phyloP scores from a whole-genome alignment of 2,888 invertebrate genomes.

The Agonopterix heracliana region DNA sequence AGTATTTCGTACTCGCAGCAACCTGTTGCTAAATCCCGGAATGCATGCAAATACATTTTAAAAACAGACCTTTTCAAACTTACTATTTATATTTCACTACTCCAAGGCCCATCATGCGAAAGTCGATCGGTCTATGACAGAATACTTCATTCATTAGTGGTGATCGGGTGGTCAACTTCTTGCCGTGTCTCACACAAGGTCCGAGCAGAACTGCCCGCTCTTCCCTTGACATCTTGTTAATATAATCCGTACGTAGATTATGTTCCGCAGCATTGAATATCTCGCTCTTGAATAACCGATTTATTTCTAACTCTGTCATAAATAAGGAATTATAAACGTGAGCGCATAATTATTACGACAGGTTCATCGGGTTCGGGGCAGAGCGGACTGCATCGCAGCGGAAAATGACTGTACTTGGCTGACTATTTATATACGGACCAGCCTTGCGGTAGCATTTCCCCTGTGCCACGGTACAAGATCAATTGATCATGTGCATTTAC shows the following conservation, averaged over 20 bases:
- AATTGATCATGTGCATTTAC: too few species aligned
- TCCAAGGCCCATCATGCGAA: neutral
- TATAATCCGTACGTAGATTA: conserved; percentile 47
- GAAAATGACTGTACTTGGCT: too few species aligned
- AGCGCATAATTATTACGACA: too few species aligned
- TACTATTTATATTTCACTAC: neutral
- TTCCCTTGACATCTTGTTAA: conserved; percentile 25
- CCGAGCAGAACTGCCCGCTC: neutral
- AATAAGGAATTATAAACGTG: neutral
- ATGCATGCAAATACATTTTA: too few species aligned
- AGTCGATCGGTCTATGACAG: neutral
- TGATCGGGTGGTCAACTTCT: neutral
- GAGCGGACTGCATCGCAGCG: too few species aligned
- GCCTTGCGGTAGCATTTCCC: too few species aligned
- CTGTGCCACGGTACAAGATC: too few species aligned
- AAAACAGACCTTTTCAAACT: too few species aligned
- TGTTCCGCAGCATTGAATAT: conserved; percentile 76
- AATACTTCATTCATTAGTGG: neutral
- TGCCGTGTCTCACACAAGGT: neutral
- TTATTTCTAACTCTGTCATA: conserved; percentile 74
- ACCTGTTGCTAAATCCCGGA: too few species aligned
- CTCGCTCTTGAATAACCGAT: conserved; percentile 77
- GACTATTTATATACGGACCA: too few species aligned
- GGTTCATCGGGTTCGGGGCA: too few species aligned
- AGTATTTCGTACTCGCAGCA: too few species aligned